Evolutionary conservation across 1,140 invertebrate genomes (phyloP), one percentile per base, ranked within the genome.

Genomic region (Plectrocnemia conspersa): DNA sequence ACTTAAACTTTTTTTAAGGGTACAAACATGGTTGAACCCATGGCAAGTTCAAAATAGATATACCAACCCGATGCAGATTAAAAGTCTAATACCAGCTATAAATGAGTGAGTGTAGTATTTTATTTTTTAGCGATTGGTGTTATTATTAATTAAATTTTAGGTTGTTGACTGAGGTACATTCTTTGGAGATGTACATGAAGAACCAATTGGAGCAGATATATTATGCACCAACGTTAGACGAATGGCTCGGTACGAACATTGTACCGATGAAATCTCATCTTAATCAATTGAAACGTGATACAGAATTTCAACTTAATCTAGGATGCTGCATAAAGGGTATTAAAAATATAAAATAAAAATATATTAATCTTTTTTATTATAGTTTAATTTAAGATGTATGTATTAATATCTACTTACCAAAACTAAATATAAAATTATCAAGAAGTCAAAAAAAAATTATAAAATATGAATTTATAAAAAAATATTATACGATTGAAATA

Each of bases 11-110:
- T 41, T 62, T 76, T 72, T 24, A 58, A 85, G 83, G 64, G 77
- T 84, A 44, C 67, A 75, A 58, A 82, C 82, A 0, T 86, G 83
- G 83, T 69, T 86, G 66, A 85, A 85, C 68, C 73, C 76, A 3
- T 85, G 82, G 82, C 83, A 86, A 68, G 65, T 84, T 15, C 67
- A 74, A 22, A 80, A 80, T 56, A 78, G 77, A 57, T 83, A 80
- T 54, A 82, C 79, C 2, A 82, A 82, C 66, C 81, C 82, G 0
- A 79, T 82, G 71, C 82, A 86, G 62, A 70, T 84, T 11, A 77
- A 82, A 54, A 78, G 75, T 56, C 65, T 82, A 11, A 54, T 80
- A 33, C 73, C 75, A 35, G 68, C 70, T 42, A 74, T 81, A 54
- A 76, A 70, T 41, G 73, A 79, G 80, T 82, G 67, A 75, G 71